Percentiles rank a stretch among this genome's conserved stretches.
Evolutionary conservation across 2,113 vertebrate genomes (phyloP).

Genomic region (Phoxinus phoxinus): DNA sequence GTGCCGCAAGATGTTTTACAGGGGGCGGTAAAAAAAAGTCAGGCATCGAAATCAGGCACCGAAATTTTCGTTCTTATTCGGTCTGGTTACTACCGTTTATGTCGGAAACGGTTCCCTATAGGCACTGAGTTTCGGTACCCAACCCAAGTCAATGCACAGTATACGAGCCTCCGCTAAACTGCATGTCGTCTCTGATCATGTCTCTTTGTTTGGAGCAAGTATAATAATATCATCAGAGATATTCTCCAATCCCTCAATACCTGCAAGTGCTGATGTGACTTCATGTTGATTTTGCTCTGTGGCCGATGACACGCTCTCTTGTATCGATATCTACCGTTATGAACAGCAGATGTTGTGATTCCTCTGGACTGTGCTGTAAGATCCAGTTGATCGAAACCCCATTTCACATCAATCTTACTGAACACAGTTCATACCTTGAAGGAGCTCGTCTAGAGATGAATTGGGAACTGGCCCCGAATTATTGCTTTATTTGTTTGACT

Average conservation of each 20-base stretch:
- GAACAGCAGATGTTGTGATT: not conserved
- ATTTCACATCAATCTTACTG: too few relatives aligned
- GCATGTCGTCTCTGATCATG: too few relatives aligned
- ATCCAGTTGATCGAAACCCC: not conserved
- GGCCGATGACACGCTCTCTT: not conserved
- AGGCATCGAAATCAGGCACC: too few relatives aligned
- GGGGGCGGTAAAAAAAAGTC: too few relatives aligned
- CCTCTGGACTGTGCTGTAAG: not conserved
- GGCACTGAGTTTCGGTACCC: too few relatives aligned
- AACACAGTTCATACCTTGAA: not conserved
- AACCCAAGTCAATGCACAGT: too few relatives aligned
- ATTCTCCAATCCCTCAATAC: conserved; percentile 30
- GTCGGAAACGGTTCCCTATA: too few relatives aligned
- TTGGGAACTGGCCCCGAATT: not conserved
- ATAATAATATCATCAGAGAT: conserved; percentile 28
- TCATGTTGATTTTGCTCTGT: not conserved
- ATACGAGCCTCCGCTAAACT: too few relatives aligned
- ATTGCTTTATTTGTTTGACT: not conserved
- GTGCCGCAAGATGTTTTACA: too few relatives aligned
- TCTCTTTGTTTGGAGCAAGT: too few relatives aligned
- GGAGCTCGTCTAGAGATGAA: not conserved
- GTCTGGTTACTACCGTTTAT: too few relatives aligned
- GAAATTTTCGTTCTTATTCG: too few relatives aligned
- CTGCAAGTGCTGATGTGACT: not conserved
- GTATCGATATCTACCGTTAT: not conserved